Evolutionary conservation across 2,113 vertebrate genomes (phyloP).

Genomic region (Pollimyrus isidori): DNA sequence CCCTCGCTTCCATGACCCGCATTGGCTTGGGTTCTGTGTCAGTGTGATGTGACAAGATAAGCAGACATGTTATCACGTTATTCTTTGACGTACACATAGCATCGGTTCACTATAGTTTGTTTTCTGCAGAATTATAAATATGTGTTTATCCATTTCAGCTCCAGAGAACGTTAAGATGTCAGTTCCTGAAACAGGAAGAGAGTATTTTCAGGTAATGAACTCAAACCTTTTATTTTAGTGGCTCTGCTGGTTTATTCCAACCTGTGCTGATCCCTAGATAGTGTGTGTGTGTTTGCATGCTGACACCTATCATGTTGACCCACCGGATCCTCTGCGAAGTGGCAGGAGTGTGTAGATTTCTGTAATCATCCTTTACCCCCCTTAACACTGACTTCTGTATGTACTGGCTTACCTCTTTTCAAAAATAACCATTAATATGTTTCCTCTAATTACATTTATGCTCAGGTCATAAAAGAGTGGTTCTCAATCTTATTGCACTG

Average conservation of each 20-base stretch:
- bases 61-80: neutral
- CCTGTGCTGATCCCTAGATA: neutral
- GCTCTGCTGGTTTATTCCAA: neutral
- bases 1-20: neutral
- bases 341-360: neutral
- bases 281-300: neutral
- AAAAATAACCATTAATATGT: neutral
- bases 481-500: too few relatives aligned
- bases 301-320: neutral
- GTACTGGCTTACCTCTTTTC: neutral
- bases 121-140: neutral
- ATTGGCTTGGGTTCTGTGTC: neutral
- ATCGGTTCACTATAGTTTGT: neutral
- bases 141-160: conserved; percentile 21
- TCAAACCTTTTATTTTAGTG: neutral
- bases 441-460: neutral
- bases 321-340: neutral
- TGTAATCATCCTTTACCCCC: neutral
- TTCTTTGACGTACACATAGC: neutral
- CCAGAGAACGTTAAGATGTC: conserved; percentile 11
- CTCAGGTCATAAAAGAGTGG: neutral
- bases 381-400: neutral
- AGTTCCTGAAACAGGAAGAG: conserved; percentile 2
- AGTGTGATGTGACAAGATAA: neutral
- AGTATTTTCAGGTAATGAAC: conserved; percentile 35